phyloP scores from a whole-genome alignment of 2,797 vertebrate species.

The Podarcis lilfordi region DNA sequence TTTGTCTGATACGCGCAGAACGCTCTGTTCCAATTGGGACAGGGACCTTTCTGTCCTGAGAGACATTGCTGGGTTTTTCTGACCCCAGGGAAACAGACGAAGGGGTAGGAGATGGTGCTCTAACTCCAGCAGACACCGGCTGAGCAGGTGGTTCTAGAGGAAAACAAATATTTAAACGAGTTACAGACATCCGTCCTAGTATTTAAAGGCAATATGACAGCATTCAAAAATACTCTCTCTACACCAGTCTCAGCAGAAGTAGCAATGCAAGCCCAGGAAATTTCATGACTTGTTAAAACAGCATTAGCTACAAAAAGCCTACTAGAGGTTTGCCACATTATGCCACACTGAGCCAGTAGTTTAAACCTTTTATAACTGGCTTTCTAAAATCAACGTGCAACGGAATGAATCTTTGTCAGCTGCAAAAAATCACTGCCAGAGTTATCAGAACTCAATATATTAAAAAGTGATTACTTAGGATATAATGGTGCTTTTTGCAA shows the following conservation, averaged over 20 bases:
- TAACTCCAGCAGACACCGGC: constrained; percentile 80
- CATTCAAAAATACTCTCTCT: background rate
- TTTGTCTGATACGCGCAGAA: constrained; percentile 85
- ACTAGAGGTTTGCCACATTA: background rate
- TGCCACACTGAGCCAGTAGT: no score
- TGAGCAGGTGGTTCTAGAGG: constrained; percentile 80
- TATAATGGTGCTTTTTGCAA: no score
- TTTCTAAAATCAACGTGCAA: background rate
- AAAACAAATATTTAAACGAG: constrained; percentile 38
- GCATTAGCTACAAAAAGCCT: background rate
- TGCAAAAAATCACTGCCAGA: no score
- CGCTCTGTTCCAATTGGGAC: constrained; percentile 85
- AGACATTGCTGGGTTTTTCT: constrained; percentile 79
- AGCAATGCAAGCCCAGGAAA: background rate
- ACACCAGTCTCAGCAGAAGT: background rate
- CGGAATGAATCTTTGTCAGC: background rate
- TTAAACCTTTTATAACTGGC: background rate
- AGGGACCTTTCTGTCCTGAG: constrained; percentile 87
- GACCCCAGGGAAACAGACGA: constrained; percentile 82
- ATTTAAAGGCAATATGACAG: background rate
- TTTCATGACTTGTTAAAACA: background rate
- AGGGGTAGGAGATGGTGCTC: constrained; percentile 82
- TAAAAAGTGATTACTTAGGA: background rate
- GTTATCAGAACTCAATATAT: background rate
- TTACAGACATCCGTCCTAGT: constrained; percentile 8